Evolutionary conservation across 2,888 invertebrate species (phyloP).

Genomic region (Zaprionus obscuricornis): DNA sequence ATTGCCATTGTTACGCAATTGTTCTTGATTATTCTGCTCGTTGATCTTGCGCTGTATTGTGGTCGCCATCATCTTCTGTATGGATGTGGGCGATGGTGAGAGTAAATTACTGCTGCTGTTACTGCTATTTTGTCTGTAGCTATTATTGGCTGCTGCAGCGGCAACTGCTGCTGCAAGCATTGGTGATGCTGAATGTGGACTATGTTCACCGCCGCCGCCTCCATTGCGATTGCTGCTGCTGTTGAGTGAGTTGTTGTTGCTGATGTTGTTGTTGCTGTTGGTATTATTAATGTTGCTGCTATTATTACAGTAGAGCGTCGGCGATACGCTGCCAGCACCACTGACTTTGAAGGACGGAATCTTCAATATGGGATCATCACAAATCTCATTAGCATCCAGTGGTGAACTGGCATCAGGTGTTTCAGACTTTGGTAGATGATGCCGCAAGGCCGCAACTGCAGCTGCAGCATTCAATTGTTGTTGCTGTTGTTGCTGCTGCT

Average conservation of each 20-base stretch:
- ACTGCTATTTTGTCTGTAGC: conserved; percentile 79
- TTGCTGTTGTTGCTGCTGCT: conserved; percentile 71
- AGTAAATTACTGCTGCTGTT: conserved; percentile 68
- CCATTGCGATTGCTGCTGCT: conserved; percentile 83
- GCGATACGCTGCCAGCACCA: conserved; percentile 80
- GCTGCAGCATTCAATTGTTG: conserved; percentile 66
- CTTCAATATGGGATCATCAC: conserved; percentile 91
- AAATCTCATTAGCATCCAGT: conserved; percentile 80
- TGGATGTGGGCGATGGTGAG: conserved; percentile 86
- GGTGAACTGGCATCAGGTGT: conserved; percentile 84
- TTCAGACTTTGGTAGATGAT: conserved; percentile 83
- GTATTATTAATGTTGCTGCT: conserved; percentile 82
- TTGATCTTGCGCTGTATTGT: conserved; percentile 92
- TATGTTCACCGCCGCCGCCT: conserved; percentile 82
- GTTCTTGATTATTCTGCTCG: conserved; percentile 83
- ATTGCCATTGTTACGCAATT: conserved; percentile 83
- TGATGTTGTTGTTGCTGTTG: conserved; percentile 52
- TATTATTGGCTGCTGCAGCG: conserved; percentile 65
- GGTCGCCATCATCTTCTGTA: conserved; percentile 95
- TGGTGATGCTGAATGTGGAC: conserved; percentile 82
- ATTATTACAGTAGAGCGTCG: conserved; percentile 53
- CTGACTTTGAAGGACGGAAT: conserved; percentile 95
- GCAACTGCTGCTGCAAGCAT: conserved; percentile 76
- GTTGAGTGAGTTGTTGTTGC: conserved; percentile 70
- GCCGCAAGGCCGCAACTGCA: conserved; percentile 63